Base-by-base conservation (phyloP, 2,113 vertebrate genomes). In the Synodontis membranacea region DNA sequence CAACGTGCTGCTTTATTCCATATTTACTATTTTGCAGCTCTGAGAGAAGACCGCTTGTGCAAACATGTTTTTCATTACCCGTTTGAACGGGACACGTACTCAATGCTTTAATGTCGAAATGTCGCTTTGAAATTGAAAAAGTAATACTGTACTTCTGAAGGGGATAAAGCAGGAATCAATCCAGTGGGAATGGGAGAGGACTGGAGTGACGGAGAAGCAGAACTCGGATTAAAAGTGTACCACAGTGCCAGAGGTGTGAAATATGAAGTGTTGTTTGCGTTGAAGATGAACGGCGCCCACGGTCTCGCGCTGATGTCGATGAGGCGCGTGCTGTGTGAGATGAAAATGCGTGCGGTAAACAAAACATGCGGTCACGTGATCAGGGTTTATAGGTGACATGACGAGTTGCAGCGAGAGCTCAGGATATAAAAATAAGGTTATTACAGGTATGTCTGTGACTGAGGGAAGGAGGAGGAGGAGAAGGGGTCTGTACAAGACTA, bases 201-300 rank as follows among this genome's bases (percentile, higher is more conserved):
- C 54, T 58, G 74, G 66, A 81, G 58, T 6, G 72, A 87, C 70
- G 39, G 85, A 84, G 64, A 54, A 58, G 91, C 90, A 93, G 94
- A 94, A 92, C 92, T 83, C 88, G 94, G 95, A 96, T 97, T 95
- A 95, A 96, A 96, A 94, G 89, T 84, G 90, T 91, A 90, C 91
- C 91, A 94, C 91, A 90, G 91, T 86, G 87, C 91, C 17, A 92
- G 91, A 92, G 88, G 93, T 90, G 66, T 95, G 92, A 95, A 95
- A 94, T 91, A 95, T 91, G 92, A 93, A 92, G 87, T 89, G 91
- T 89, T 91, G 89, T 95, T 94, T 95, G 93, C 91, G 95, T 93
- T 82, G 93, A 95, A 96, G 94, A 94, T 94, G 92, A 94, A 96
- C 95, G 93, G 91, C 94, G 89, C 85, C 91, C 88, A 90, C 86